These are phyloP conservation scores for Tetranychus truncatus DNA, from an alignment of 2,888 invertebrate species.

Conservation along the genomic window DNA sequence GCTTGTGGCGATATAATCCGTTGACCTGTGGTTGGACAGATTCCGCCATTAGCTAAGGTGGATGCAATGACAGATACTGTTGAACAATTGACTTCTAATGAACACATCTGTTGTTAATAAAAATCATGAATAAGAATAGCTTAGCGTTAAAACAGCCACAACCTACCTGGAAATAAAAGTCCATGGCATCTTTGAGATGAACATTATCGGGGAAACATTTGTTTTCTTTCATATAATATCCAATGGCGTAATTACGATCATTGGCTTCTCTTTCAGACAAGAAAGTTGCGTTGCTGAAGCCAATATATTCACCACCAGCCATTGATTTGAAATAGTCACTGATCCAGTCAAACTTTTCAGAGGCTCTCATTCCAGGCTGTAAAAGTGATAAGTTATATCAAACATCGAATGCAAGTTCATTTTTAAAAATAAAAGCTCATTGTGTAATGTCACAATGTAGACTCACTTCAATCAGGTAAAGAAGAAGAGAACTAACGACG, in stretches of 20 bases:
- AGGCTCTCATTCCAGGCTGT: conserved; percentile 61
- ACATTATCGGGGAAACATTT: conserved; percentile 85
- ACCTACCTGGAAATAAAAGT: conserved; percentile 77
- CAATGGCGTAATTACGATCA: conserved; percentile 87
- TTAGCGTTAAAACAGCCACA: conserved; percentile 39
- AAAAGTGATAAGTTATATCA: background rate
- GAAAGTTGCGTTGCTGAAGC: conserved; percentile 91
- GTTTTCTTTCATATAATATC: conserved; percentile 91
- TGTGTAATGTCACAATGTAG: no score
- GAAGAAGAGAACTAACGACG: conserved; percentile 65
- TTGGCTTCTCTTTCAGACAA: conserved; percentile 90
- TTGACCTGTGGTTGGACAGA: conserved; percentile 87
- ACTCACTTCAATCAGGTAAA: conserved; percentile 48
- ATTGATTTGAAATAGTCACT: conserved; percentile 37
- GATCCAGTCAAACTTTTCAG: conserved; percentile 78
- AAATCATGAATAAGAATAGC: background rate
- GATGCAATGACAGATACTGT: conserved; percentile 82
- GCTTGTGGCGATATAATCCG: conserved; percentile 57
- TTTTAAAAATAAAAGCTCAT: background rate
- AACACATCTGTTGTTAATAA: conserved; percentile 48
- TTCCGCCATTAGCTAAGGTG: conserved; percentile 92
- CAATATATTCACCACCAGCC: conserved; percentile 63
- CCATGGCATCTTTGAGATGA: conserved; percentile 77
- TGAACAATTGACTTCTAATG: conserved; percentile 86
- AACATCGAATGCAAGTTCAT: background rate